These are phyloP conservation scores for Philypnodon macrostomus DNA, from an alignment of 2,797 vertebrate genomes.

Conservation along the genomic window DNA sequence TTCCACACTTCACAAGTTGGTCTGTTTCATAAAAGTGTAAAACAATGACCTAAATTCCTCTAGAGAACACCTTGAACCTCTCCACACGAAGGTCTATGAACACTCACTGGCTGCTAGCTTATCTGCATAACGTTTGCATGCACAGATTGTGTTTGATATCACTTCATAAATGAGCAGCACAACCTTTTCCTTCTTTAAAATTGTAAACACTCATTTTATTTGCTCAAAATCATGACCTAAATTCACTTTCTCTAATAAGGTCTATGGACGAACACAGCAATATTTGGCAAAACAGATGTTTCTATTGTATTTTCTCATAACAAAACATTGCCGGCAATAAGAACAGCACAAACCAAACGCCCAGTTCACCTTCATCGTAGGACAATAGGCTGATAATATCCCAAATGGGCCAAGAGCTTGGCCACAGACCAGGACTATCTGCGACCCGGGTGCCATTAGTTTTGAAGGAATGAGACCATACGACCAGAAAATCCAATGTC, in stretches of 20 bases:
- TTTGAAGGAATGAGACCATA: conserved; percentile 14
- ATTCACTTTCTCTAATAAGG: not conserved
- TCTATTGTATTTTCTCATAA: not conserved
- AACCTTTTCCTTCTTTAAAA: too few species aligned
- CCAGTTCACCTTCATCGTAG: conserved; percentile 4
- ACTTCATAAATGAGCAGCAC: too few species aligned
- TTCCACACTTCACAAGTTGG: too few species aligned
- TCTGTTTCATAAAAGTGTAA: too few species aligned
- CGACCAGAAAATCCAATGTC: conserved; percentile 41
- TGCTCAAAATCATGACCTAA: too few species aligned
- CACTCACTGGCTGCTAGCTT: too few species aligned
- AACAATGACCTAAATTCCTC: too few species aligned
- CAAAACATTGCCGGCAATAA: not conserved
- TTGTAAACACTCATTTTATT: too few species aligned
- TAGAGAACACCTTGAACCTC: not conserved
- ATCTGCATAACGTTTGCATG: too few species aligned
- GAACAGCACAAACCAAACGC: not conserved
- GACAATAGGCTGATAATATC: not conserved
- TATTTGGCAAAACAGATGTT: conserved; percentile 6
- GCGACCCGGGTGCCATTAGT: conserved; percentile 1
- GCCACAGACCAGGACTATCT: not conserved
- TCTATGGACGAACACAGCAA: not conserved
- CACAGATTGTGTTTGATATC: too few species aligned
- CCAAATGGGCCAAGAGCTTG: not conserved
- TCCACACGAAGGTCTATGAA: not conserved